phyloP scores from a whole-genome alignment of 2,888 invertebrate genomes.

The Rhamphomyia laevipes region DNA sequence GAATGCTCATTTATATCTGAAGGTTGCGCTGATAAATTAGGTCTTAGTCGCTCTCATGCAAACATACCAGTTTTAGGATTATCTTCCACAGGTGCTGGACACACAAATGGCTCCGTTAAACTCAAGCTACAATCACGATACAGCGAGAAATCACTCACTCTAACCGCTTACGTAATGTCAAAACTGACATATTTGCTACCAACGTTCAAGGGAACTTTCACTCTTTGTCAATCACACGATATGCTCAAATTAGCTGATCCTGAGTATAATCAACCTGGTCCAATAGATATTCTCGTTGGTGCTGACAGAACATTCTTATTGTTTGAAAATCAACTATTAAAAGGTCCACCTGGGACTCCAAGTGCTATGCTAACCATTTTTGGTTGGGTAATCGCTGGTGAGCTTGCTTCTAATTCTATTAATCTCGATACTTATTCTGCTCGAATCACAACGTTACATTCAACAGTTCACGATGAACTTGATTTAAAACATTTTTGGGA shows the following conservation, averaged over 20 bases:
- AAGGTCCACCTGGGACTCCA: not conserved
- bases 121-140: not conserved
- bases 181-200: constrained; percentile 1
- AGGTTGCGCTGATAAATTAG: too few species aligned
- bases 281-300: constrained; percentile 12
- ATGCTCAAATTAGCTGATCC: constrained; percentile 10
- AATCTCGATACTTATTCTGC: not conserved
- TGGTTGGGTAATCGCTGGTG: too few species aligned
- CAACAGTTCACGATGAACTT: too few species aligned
- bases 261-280: constrained; percentile 8
- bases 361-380: constrained; percentile 8
- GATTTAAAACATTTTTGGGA: too few species aligned
- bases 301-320: constrained; percentile 10
- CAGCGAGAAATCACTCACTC: not conserved
- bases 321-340: constrained; percentile 6
- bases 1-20: too few species aligned
- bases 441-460: not conserved
- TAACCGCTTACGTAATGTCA: constrained; percentile 4
- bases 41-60: too few species aligned
- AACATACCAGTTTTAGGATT: too few species aligned
- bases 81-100: too few species aligned
- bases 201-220: too few species aligned
- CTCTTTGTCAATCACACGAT: too few species aligned
- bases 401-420: too few species aligned
- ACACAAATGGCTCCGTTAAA: not conserved